These are phyloP conservation scores for Euphonia xanthogaster DNA, from an alignment of 2,797 vertebrate genomes.

Conservation along the genomic window DNA sequence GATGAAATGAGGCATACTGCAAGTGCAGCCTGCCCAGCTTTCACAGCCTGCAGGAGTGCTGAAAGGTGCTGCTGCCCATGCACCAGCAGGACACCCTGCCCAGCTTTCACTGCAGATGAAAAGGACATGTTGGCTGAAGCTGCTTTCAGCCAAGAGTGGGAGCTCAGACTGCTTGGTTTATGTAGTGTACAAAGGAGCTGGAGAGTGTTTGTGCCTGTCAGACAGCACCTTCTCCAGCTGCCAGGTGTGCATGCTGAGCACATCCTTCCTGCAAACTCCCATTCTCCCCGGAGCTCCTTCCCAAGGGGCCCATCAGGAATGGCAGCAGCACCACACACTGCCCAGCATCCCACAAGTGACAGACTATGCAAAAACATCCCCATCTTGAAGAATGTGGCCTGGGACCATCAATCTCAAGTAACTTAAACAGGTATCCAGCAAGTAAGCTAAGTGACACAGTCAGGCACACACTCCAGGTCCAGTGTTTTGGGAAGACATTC, in stretches of 20 bases:
- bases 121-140: neutral
- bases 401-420: neutral
- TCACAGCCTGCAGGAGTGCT: neutral
- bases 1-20: conserved; percentile 40
- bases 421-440: neutral
- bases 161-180: neutral
- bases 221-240: neutral
- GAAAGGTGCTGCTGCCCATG: neutral
- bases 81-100: neutral
- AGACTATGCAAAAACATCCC: neutral
- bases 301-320: neutral
- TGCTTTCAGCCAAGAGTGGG: neutral
- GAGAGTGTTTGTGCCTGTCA: neutral
- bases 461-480: fast-evolving
- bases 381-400: neutral
- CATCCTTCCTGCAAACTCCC: fast-evolving
- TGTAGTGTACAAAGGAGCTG: neutral
- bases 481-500: neutral
- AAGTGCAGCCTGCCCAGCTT: neutral
- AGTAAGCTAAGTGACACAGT: neutral
- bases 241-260: neutral
- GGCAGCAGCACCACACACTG: neutral
- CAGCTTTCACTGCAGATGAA: neutral
- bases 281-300: fast-evolving
- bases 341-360: neutral